Evolutionary conservation across 2,888 invertebrate species (phyloP).

Genomic region (Apamea epomidion): DNA sequence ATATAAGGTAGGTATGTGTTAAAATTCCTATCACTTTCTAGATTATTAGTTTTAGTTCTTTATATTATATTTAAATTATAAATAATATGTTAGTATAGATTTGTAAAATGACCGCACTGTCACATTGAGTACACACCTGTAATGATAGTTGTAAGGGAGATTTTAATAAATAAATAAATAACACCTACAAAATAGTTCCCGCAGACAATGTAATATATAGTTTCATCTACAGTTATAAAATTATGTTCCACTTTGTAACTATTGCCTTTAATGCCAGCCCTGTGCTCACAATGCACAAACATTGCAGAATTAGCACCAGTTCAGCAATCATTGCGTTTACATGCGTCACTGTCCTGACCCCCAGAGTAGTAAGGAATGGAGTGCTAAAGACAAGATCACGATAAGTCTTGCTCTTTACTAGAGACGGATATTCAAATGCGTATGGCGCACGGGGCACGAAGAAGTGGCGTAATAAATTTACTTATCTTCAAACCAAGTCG

Average conservation of each 20-base stretch:
- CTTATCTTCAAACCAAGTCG: not conserved
- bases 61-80: too few relatives aligned
- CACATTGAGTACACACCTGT: too few relatives aligned
- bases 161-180: too few relatives aligned
- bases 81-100: too few relatives aligned
- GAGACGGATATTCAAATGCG: not conserved
- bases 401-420: not conserved
- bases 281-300: constrained; percentile 2
- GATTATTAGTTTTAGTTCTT: too few relatives aligned
- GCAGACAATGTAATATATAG: not conserved
- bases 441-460: not conserved
- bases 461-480: not conserved
- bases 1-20: too few relatives aligned
- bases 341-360: not conserved
- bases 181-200: not conserved
- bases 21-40: too few relatives aligned
- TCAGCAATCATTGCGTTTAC: constrained; percentile 16
- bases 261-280: not conserved
- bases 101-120: too few relatives aligned
- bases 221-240: not conserved
- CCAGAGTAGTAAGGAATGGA: constrained; percentile 11
- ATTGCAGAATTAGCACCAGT: constrained; percentile 17
- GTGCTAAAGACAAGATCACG: not conserved
- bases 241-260: constrained; percentile 5
- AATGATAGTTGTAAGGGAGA: too few relatives aligned